Evolutionary conservation across 2,113 vertebrate genomes (phyloP).

Genomic region (Promerops cafer): DNA sequence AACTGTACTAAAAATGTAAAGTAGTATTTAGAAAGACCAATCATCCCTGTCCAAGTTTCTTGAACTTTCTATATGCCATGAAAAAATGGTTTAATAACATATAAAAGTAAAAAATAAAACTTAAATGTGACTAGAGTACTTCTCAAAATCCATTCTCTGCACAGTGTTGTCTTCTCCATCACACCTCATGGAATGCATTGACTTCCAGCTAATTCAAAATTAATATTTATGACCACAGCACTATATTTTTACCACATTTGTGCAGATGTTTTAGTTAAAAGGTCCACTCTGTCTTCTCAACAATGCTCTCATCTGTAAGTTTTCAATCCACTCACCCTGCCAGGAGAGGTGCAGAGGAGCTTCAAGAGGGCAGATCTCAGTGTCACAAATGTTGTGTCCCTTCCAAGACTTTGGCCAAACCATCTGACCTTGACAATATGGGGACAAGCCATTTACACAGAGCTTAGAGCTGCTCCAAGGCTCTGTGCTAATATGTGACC

Average conservation of each 20-base stretch:
- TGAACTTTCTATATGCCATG: neutral
- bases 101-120: neutral
- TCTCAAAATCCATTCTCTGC: neutral
- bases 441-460: neutral
- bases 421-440: neutral
- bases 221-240: neutral
- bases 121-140: neutral
- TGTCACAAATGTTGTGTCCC: neutral
- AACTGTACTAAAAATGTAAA: neutral
- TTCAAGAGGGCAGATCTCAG: neutral
- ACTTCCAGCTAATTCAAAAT: neutral
- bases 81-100: neutral
- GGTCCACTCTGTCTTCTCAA: neutral
- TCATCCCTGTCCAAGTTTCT: neutral
- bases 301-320: neutral
- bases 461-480: neutral
- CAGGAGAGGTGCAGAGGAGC: rapidly evolving
- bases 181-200: neutral
- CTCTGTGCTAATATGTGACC: neutral
- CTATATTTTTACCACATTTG: neutral
- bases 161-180: neutral
- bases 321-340: neutral
- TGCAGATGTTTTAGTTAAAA: neutral
- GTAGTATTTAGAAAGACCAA: neutral
- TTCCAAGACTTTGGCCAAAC: neutral